These are phyloP conservation scores for Numenius phaeopus DNA, from an alignment of 2,797 vertebrate genomes.

Conservation along the genomic window DNA sequence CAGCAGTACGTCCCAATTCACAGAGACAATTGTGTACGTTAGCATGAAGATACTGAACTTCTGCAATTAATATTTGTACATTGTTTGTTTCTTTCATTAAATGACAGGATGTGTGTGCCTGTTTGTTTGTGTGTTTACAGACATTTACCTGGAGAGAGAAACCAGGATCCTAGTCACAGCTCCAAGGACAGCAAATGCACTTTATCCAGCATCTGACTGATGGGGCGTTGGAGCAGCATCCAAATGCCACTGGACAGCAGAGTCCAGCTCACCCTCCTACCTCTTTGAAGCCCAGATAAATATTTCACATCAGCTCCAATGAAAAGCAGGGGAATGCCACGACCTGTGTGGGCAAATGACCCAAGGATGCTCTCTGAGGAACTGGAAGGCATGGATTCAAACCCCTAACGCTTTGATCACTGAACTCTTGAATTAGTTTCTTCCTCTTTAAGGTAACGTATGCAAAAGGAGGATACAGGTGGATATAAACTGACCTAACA, in stretches of 20 bases:
- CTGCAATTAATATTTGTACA: not conserved
- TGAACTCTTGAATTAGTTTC: not conserved
- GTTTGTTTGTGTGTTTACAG: not conserved
- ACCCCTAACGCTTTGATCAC: not conserved
- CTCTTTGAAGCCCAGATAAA: not conserved
- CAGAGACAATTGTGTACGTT: not conserved
- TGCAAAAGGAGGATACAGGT: not conserved
- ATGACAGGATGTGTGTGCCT: not conserved
- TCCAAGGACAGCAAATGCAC: not conserved
- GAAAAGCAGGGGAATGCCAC: not conserved
- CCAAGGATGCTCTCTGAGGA: not conserved
- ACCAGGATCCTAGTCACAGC: not conserved
- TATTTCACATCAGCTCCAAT: not conserved
- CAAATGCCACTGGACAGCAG: not conserved
- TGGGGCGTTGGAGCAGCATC: not conserved
- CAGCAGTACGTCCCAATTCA: not conserved
- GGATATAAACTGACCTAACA: not conserved
- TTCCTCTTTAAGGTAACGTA: not conserved
- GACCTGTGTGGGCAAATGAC: not conserved
- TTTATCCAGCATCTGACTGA: not conserved
- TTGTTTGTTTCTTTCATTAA: not conserved
- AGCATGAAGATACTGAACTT: not conserved
- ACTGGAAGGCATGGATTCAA: not conserved
- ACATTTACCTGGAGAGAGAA: not conserved
- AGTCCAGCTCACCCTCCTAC: not conserved